Evolutionary conservation across 2,797 vertebrate species (phyloP).

Genomic region (Hydrolagus colliei): DNA sequence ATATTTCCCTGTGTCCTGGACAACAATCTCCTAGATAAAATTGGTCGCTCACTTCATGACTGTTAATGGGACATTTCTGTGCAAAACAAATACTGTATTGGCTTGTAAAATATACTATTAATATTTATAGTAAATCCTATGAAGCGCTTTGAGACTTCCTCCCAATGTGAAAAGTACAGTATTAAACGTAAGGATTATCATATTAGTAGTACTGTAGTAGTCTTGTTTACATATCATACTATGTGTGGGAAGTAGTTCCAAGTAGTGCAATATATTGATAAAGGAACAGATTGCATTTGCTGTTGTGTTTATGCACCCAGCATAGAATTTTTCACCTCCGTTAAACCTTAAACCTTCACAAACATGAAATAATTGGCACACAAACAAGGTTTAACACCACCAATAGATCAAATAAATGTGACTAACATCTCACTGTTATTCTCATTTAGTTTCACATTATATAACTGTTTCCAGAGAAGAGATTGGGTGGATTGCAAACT

Average conservation of each 20-base stretch:
- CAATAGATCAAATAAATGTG: not conserved
- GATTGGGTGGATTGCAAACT: not conserved
- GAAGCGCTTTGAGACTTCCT: no score
- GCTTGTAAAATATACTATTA: no score
- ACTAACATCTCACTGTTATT: not conserved
- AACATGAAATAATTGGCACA: conserved; percentile 9
- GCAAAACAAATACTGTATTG: no score
- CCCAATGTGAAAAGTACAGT: no score
- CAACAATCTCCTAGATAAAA: no score
- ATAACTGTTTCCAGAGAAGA: conserved; percentile 2
- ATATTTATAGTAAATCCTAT: no score
- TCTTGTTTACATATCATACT: no score
- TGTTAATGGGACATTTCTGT: no score
- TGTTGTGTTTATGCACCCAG: not conserved
- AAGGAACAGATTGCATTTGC: not conserved
- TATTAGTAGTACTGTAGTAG: no score
- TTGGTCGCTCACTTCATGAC: no score
- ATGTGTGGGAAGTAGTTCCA: not conserved
- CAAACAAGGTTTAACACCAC: not conserved
- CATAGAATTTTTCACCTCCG: not conserved
- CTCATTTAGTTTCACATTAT: conserved; percentile 10
- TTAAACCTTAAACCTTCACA: not conserved
- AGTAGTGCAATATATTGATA: not conserved
- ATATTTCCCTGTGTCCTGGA: no score
- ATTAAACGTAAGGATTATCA: no score